These are phyloP conservation scores for Calonectris borealis DNA, from an alignment of 2,113 vertebrate genomes.

Conservation along the genomic window DNA sequence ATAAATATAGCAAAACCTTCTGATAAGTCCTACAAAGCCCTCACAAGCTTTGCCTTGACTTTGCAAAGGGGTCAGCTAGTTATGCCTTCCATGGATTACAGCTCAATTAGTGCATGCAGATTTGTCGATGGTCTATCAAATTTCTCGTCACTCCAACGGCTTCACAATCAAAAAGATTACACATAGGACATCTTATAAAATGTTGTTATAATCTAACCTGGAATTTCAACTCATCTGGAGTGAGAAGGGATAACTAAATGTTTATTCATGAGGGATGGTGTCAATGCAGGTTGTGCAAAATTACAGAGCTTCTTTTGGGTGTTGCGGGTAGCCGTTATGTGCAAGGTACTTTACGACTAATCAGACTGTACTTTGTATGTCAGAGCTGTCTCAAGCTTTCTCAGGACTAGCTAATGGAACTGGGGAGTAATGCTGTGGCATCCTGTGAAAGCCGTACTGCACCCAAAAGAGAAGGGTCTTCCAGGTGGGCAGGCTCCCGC, in stretches of 20 bases:
- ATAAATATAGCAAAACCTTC: background rate
- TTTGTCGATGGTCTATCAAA: background rate
- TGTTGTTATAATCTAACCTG: background rate
- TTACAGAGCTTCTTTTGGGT: background rate
- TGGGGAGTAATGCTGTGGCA: accelerated
- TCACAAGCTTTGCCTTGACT: background rate
- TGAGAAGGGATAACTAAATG: background rate
- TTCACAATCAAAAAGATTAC: background rate
- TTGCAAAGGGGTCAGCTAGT: background rate
- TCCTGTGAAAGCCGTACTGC: background rate
- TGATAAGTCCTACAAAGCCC: background rate
- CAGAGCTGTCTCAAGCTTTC: background rate
- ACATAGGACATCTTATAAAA: background rate
- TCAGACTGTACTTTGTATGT: background rate
- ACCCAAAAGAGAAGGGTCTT: background rate
- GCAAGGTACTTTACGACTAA: background rate
- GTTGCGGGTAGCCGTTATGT: accelerated
- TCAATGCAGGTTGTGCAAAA: background rate
- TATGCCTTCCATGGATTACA: background rate
- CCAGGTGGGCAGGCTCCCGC: background rate
- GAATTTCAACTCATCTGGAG: background rate
- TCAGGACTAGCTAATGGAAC: background rate
- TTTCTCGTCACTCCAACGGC: background rate
- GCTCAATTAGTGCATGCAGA: background rate
- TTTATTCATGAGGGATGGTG: background rate